Evolutionary conservation across 2,113 vertebrate genomes (phyloP).

Genomic region (Lophius piscatorius): DNA sequence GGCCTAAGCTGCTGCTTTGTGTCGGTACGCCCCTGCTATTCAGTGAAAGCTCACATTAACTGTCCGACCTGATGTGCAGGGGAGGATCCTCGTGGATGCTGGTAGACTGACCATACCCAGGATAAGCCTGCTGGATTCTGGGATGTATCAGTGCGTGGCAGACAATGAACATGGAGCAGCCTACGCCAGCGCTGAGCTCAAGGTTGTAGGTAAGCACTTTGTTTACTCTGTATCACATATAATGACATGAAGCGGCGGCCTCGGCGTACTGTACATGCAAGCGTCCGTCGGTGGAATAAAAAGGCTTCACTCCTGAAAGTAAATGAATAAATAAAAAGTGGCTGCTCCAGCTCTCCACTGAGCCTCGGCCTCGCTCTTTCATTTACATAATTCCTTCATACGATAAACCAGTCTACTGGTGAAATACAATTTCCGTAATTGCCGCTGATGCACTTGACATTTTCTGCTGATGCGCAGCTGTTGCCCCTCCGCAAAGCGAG

Average conservation of each 20-base stretch:
- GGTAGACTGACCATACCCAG: conserved; percentile 82
- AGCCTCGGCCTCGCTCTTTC: conserved; percentile 10
- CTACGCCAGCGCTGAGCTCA: conserved; percentile 88
- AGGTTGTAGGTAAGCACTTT: conserved; percentile 87
- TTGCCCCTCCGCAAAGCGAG: conserved; percentile 18
- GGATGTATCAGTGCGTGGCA: conserved; percentile 91
- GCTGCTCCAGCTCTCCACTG: conserved; percentile 1
- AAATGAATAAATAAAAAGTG: conserved; percentile 14
- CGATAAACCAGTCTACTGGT: conserved; percentile 18
- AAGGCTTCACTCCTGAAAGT: conserved; percentile 1
- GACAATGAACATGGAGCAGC: conserved; percentile 85
- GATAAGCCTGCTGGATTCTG: conserved; percentile 86
- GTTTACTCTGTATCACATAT: conserved; percentile 12
- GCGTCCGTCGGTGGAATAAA: conserved; percentile 6
- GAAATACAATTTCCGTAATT: conserved; percentile 48
- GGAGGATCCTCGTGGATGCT: conserved; percentile 83
- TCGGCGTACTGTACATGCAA: not conserved
- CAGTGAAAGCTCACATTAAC: too few species aligned
- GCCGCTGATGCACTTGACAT: conserved; percentile 49
- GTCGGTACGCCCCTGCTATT: too few species aligned
- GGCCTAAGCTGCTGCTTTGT: too few species aligned
- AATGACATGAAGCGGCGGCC: not conserved
- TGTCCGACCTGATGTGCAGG: conserved; percentile 71
- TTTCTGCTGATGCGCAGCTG: conserved; percentile 38
- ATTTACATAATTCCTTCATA: conserved; percentile 52